Conservation (phyloP, 2,888 invertebrate species). For the Zeuzera pyrina region DNA sequence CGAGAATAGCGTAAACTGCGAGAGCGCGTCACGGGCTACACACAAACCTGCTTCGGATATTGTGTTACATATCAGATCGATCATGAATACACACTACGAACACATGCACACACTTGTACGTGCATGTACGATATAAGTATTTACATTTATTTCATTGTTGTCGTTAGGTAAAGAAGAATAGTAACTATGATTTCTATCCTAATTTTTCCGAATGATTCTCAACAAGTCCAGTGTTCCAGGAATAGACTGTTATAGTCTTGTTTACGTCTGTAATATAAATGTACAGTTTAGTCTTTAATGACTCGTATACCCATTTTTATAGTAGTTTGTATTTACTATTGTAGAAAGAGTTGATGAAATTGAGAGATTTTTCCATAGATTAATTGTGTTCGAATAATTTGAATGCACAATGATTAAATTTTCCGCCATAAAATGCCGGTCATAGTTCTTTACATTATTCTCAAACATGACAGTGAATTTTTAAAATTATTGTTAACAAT, state of each 20-base stretch:
- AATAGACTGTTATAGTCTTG: too few species aligned
- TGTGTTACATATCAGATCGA: constrained; percentile 55
- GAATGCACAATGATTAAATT: constrained; percentile 1
- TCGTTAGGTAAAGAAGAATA: too few species aligned
- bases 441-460: constrained; percentile 17
- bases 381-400: not conserved
- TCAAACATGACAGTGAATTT: constrained; percentile 46
- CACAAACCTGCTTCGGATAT: constrained; percentile 45
- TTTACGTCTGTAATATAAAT: too few species aligned
- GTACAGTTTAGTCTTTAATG: too few species aligned
- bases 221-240: too few species aligned
- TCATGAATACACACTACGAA: constrained; percentile 1
- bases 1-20: constrained; percentile 67
- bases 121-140: too few species aligned
- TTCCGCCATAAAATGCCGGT: not conserved
- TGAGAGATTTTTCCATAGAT: not conserved
- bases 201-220: too few species aligned
- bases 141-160: too few species aligned
- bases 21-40: constrained; percentile 46
- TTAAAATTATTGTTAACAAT: constrained; percentile 39
- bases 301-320: too few species aligned
- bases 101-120: too few species aligned
- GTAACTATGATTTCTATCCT: too few species aligned
- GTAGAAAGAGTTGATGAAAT: not conserved
- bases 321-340: too few species aligned